These are phyloP conservation scores for Leptopilina myrica DNA, from an alignment of 2,888 invertebrate genomes.

Conservation along the genomic window DNA sequence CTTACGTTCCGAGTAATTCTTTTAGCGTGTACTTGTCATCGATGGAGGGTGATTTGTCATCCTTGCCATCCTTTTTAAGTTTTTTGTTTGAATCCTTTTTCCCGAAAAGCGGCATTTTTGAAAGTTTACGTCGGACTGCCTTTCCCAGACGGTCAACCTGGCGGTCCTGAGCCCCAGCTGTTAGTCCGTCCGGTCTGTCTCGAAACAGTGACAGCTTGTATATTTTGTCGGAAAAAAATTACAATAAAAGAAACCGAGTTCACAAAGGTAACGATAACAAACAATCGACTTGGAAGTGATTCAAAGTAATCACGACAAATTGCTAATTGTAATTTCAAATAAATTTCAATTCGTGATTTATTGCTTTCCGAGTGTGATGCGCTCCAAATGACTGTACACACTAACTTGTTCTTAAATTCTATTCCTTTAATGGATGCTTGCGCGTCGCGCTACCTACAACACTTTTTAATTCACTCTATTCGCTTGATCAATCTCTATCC, in stretches of 20 bases:
- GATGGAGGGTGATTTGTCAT: conserved; percentile 88
- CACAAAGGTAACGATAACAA: conserved; percentile 2
- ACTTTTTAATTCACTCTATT: conserved; percentile 30
- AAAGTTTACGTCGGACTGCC: conserved; percentile 33
- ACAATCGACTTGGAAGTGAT: not conserved
- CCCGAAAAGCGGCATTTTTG: conserved; percentile 92
- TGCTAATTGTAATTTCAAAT: not conserved
- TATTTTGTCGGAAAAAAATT: not conserved
- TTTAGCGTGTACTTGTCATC: conserved; percentile 94
- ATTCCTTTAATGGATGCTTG: conserved; percentile 38
- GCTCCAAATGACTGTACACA: conserved; percentile 37
- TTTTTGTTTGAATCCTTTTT: conserved; percentile 93
- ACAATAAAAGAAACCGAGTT: not conserved
- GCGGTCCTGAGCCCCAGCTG: conserved; percentile 37
- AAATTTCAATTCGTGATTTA: conserved; percentile 2
- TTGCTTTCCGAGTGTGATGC: not conserved
- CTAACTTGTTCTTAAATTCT: conserved; percentile 36
- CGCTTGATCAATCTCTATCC: conserved; percentile 1
- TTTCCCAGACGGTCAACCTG: conserved; percentile 41
- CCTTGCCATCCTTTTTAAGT: conserved; percentile 88
- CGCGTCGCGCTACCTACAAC: conserved; percentile 40
- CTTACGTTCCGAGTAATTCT: conserved; percentile 93
- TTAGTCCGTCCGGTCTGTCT: conserved; percentile 33
- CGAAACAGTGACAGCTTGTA: conserved; percentile 36
- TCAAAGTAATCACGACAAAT: conserved; percentile 4